Percentiles rank a stretch among this genome's conserved stretches.
Evolutionary conservation across 2,797 vertebrate species (phyloP).

Genomic region (Sebastolobus altivelis): DNA sequence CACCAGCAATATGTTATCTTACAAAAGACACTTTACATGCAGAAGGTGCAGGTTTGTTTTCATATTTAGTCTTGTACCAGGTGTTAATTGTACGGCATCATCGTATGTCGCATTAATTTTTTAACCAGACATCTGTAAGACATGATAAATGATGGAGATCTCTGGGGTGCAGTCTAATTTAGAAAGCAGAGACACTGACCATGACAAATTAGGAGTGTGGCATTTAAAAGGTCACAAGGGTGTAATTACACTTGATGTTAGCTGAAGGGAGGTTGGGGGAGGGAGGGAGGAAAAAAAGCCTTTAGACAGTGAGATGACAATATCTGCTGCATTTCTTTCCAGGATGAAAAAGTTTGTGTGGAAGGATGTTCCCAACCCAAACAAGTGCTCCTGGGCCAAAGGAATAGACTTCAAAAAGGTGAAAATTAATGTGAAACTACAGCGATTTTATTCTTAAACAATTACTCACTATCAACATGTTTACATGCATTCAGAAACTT

Average conservation of each 20-base stretch:
- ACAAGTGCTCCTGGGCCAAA: conserved; percentile 97
- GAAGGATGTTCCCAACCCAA: conserved; percentile 96
- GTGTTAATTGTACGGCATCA: neutral
- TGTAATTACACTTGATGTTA: conserved; percentile 52
- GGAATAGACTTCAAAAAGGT: conserved; percentile 94
- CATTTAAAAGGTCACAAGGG: conserved; percentile 62
- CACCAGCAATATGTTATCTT: neutral
- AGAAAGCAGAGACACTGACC: conserved; percentile 10
- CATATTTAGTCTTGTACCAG: neutral
- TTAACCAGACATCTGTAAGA: conserved; percentile 11
- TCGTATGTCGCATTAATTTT: neutral
- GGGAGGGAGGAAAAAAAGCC: neutral
- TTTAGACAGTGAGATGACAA: neutral
- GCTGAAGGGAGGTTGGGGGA: neutral
- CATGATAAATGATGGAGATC: conserved; percentile 49
- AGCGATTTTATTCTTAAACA: neutral
- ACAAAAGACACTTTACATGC: neutral
- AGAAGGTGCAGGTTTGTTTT: neutral
- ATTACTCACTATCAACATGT: neutral
- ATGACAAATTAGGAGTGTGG: conserved; percentile 38
- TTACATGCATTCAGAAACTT: neutral
- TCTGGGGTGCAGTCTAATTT: conserved; percentile 28
- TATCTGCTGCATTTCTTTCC: conserved; percentile 54
- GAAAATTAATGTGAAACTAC: neutral
- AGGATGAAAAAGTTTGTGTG: conserved; percentile 95